A percentile compares a stretch with the other conserved stretches of the same genome.
These are phyloP conservation scores for Ameiurus melas DNA, from an alignment of 2,113 vertebrate species.

Conservation along the genomic window DNA sequence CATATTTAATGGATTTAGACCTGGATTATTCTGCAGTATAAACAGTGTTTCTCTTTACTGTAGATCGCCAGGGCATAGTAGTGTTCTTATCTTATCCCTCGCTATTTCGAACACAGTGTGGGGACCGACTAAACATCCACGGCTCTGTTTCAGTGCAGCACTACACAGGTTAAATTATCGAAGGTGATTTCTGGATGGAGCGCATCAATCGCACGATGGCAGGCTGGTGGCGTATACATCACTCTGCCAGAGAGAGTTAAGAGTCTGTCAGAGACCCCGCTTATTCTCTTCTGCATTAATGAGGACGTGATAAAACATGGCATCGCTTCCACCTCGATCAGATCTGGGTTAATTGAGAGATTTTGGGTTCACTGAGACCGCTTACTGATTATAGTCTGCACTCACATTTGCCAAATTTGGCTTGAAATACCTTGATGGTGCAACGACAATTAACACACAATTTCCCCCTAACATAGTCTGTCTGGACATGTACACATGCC, in stretches of 20 bases:
- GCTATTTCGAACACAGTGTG: not conserved
- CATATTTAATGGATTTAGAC: not conserved
- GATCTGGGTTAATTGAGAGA: constrained; percentile 36
- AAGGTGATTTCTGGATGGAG: constrained; percentile 16
- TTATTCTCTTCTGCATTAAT: constrained; percentile 37
- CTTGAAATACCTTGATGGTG: not conserved
- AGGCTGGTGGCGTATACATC: constrained; percentile 20
- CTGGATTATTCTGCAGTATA: constrained; percentile 5
- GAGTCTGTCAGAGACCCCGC: not conserved
- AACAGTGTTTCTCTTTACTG: constrained; percentile 8
- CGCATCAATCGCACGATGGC: constrained; percentile 19
- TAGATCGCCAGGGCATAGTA: constrained; percentile 9
- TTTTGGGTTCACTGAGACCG: not conserved
- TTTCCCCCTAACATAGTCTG: not conserved
- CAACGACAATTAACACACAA: constrained; percentile 4
- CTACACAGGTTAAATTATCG: constrained; percentile 25
- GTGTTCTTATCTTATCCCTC: constrained; percentile 19
- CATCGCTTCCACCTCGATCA: constrained; percentile 9
- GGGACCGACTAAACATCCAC: not conserved
- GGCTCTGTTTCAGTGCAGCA: not conserved
- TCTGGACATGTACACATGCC: not conserved
- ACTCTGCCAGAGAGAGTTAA: constrained; percentile 21
- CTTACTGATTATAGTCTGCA: not conserved
- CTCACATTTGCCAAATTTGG: constrained; percentile 1
- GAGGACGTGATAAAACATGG: constrained; percentile 37